Base-by-base conservation (phyloP, 37 sponge, comb jelly and placozoan genomes). In the Agelas oroides region DNA sequence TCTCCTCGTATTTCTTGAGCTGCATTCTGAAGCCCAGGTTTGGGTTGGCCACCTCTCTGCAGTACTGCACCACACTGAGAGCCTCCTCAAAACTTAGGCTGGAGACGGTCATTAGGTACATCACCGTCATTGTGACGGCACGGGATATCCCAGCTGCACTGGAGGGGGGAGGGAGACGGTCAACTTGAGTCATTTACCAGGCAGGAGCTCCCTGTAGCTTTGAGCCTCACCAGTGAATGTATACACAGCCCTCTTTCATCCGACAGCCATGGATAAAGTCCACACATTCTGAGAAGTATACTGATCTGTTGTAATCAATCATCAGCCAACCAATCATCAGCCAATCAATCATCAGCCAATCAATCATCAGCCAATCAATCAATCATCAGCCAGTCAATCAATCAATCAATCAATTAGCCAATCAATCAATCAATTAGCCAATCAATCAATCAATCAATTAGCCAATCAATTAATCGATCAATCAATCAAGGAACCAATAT, bases 141-240 rank as follows among this genome's bases (percentile, higher is more conserved):
- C 95, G 84, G 21, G 95, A 94, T 32, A 94, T 88, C 1, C 95
- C 95, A 24, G 95, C 95, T 77, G 90, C 86, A 84, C 95, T 94
- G 63, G 18, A 83, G 19, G 34, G 40, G 46, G 8, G 6, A 46
- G 46, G 8, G 46, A 8, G 8, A 46, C n/a, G n/a, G n/a, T n/a
- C n/a, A 46, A 46, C 8, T 46, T 12, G 46, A 46, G 46, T 46
- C 46, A 46, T 12, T 8, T 8, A 46, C 46, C n/a, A n/a, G n/a
- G n/a, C n/a, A n/a, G n/a, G n/a, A n/a, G n/a, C n/a, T 46, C 46
- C 34, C 46, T 12, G 46, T 8, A 46, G 46, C 46, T 8, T 46
- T 46, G 46, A 46, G 46, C 8, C 88, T 87, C 25, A 94, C 95
- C 95, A 94, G 35, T 94, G 95, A 6, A 94, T 83, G 25, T 75